phyloP scores from a whole-genome alignment of 2,797 vertebrate species.

The Acanthiza pusilla region DNA sequence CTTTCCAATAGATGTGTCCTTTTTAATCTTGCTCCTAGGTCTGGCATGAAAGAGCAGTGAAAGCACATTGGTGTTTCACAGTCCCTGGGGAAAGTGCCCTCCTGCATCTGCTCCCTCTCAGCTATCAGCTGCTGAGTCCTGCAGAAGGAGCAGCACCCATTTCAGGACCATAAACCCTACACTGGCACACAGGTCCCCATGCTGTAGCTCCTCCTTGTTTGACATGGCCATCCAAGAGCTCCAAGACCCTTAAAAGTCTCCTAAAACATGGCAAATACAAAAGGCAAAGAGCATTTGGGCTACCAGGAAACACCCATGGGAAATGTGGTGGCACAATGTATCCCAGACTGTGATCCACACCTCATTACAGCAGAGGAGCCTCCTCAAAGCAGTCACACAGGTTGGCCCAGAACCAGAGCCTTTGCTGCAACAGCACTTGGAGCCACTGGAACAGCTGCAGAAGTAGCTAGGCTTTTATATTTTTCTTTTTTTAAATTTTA shows the following conservation, averaged over 20 bases:
- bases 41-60: not conserved
- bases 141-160: not conserved
- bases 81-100: not conserved
- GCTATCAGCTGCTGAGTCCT: not conserved
- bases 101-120: not conserved
- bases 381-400: slow-evolving; percentile 14
- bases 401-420: slow-evolving; percentile 18
- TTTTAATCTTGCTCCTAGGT: not conserved
- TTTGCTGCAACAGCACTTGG: not conserved
- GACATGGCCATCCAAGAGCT: not conserved
- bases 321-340: not conserved
- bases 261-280: not conserved
- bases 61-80: not conserved
- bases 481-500: not conserved
- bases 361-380: slow-evolving; percentile 5
- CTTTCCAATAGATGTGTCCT: not conserved
- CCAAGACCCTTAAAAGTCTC: not conserved
- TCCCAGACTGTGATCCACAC: not conserved
- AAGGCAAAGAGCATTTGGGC: not conserved
- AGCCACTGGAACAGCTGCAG: not conserved
- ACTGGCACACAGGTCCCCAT: not conserved
- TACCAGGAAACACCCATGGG: not conserved
- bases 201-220: not conserved
- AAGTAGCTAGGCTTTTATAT: not conserved
- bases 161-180: not conserved